These are phyloP conservation scores for Poecile montanus DNA, from an alignment of 2,797 vertebrate species.

Conservation along the genomic window DNA sequence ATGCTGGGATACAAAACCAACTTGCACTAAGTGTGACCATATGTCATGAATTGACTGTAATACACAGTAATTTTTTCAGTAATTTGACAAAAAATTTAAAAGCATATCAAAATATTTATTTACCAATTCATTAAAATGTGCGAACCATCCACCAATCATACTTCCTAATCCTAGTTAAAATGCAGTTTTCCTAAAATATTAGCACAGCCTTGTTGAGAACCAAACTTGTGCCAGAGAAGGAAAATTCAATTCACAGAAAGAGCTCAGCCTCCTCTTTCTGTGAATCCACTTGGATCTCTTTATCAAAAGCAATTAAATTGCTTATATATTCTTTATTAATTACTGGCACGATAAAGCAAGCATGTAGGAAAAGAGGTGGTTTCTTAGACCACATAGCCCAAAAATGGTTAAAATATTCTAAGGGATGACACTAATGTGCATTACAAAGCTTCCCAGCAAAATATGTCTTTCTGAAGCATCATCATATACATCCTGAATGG, in stretches of 20 bases:
- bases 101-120: background rate
- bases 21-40: background rate
- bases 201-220: background rate
- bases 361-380: background rate
- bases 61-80: background rate
- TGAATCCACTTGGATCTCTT: background rate
- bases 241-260: background rate
- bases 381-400: background rate
- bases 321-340: background rate
- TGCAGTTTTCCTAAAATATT: background rate
- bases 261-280: background rate
- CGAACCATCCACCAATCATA: background rate
- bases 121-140: background rate
- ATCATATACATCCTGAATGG: background rate
- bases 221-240: background rate
- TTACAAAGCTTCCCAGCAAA: background rate
- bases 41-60: background rate
- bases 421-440: background rate
- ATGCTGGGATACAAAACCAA: background rate
- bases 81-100: background rate
- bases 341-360: background rate
- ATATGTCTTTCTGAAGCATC: background rate
- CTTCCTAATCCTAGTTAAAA: background rate
- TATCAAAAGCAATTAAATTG: background rate
- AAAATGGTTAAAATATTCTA: background rate